Percentiles rank a stretch among this genome's conserved stretches.
These are phyloP conservation scores for Echinarachnius parma DNA, from an alignment of 53 echinoderm and acorn worm genomes.

Conservation along the genomic window DNA sequence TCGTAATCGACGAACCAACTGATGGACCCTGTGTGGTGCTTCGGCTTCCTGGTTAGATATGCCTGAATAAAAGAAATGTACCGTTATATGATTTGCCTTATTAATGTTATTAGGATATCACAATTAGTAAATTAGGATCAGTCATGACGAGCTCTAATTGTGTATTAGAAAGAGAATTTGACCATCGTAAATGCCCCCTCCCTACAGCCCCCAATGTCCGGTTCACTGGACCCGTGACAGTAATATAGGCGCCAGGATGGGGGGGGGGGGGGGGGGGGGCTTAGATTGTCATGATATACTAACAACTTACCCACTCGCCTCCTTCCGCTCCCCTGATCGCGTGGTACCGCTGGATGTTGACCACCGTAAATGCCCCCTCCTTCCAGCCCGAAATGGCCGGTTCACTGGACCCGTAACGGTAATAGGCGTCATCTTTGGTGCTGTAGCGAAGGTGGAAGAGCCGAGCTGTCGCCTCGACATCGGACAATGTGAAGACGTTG, in stretches of 20 bases:
- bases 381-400: conserved; percentile 74
- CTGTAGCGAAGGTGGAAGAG: conserved; percentile 63
- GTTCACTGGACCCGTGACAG: too few species aligned
- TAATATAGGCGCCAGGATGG: too few species aligned
- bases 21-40: conserved; percentile 54
- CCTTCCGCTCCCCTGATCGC: not conserved
- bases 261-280: too few species aligned
- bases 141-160: too few species aligned
- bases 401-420: conserved; percentile 24
- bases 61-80: too few species aligned
- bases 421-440: conserved; percentile 54
- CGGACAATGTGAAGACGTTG: conserved; percentile 45
- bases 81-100: too few species aligned
- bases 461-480: conserved; percentile 27
- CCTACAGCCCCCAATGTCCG: too few species aligned
- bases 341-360: conserved; percentile 60
- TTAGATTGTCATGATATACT: too few species aligned
- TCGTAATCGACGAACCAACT: conserved; percentile 78
- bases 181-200: too few species aligned
- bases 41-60: conserved; percentile 65
- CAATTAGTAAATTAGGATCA: too few species aligned
- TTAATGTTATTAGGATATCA: too few species aligned
- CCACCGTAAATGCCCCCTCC: conserved; percentile 62
- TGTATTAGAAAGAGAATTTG: too few species aligned
- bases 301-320: conserved; percentile 52